Base-by-base conservation (phyloP, 2,888 invertebrate species). In the Sericinus montela region DNA sequence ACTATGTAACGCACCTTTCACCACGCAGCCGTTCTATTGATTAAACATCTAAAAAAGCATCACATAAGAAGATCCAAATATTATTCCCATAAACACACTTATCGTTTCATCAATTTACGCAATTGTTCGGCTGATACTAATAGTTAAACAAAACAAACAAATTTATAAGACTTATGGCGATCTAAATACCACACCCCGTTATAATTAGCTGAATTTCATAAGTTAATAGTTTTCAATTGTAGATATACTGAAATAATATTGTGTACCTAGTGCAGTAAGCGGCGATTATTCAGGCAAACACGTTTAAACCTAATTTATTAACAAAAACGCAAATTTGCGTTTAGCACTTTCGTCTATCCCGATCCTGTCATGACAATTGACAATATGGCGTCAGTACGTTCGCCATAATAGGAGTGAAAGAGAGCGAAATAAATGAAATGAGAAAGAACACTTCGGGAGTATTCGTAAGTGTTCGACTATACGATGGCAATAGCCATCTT, bases 131-230 rank as follows among this genome's bases (percentile, higher is more conserved):
- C 19, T 5, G 5, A 3, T 19, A 19, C 5, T 5, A 5, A 19
- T 61, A 60, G 62, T 68, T 65, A 67, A 80, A 75, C 75, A 83
- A 84, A 84, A 84, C 72, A 84, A 85, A 84, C 79, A 82, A 78
- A 62, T 67, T 66, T 65, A 16, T 67, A 71, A 45, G 53, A 53
- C 54, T 60, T 54, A 71, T 65, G 51, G 63, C 81, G 78, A 73
- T 73, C 82, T 76, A 80, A 80, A 86, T 85, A 83, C 83, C 83
- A 80, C 80, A 80, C 85, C 86, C 50, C 87, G 81, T 67, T 62
- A 67, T 72, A 64, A 59, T 64, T 62, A 60, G 53, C 51, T 53
- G 47, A 48, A 62, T 63, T 65, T 51, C 44, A 63, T 60, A 55
- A 62, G 58, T 29, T 14, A 52, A 46, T 25, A 8, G 25, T 25